These are phyloP conservation scores for Epistrophella euchroma DNA, from an alignment of 2,888 invertebrate species.

Conservation along the genomic window DNA sequence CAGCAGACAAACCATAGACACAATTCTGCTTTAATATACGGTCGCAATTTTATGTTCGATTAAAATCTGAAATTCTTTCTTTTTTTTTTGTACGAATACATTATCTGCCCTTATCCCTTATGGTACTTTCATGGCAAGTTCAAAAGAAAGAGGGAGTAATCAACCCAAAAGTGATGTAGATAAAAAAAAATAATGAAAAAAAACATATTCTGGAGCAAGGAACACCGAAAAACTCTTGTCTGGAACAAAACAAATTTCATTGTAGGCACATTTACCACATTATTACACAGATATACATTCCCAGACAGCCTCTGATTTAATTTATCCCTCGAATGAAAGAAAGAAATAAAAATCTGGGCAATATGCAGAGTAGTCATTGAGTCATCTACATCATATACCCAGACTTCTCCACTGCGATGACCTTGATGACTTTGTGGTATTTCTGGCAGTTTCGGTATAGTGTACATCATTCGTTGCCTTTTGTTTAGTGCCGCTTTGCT, in stretches of 20 bases:
- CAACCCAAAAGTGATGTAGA: slow-evolving; percentile 45
- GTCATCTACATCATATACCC: slow-evolving; percentile 44
- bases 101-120: background rate
- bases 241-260: slow-evolving; percentile 11
- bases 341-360: slow-evolving; percentile 54
- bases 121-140: background rate
- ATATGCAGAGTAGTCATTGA: slow-evolving; percentile 51
- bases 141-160: background rate
- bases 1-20: background rate
- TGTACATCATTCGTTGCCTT: slow-evolving; percentile 53
- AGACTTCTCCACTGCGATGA: slow-evolving; percentile 41
- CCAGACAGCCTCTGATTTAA: slow-evolving; percentile 75
- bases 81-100: background rate
- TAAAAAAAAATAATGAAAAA: background rate
- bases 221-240: slow-evolving; percentile 28
- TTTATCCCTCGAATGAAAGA: slow-evolving; percentile 64
- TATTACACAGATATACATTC: no score
- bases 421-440: slow-evolving; percentile 72
- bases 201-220: background rate
- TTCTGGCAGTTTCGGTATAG: slow-evolving; percentile 33
- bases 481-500: slow-evolving; percentile 16
- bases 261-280: background rate
- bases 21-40: background rate
- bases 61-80: background rate
- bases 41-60: background rate